Evolutionary conservation across 2,888 invertebrate species (phyloP), one percentile per base, ranked within the genome.

Genomic region (Agrypnus murinus): DNA sequence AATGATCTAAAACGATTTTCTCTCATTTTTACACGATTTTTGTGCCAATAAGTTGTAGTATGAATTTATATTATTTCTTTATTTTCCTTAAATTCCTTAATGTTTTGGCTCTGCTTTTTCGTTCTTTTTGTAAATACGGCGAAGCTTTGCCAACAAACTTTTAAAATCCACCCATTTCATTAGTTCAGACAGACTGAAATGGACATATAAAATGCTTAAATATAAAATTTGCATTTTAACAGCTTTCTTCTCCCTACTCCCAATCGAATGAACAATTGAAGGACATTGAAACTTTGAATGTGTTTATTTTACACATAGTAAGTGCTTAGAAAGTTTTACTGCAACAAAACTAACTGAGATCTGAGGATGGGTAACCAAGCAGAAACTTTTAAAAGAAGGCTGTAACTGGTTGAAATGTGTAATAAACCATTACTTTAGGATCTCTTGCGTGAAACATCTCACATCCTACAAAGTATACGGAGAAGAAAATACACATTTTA

Each of bases 361-460:
- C 25, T 17, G 55, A 55, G 43, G 46, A 46, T 46, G 62, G 25
- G 46, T 38, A 34, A 34, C 65, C 65, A 65, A 25, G 65, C 45
- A 46, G 43, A 57, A 65, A 65, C 14, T 31, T 40, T 40, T 17
- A 53, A 45, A 40, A 32, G 32, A 45, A 46, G 45, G 43, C 19
- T 32, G 12, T 58, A 15, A 34, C 43, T 46, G 40, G 31, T 31
- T 34, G 32, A 64, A 64, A 5, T 53, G 53, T 59, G 59, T 59
- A 19, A 32, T 65, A 65, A 65, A n/a, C 43, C 65, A 58, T 65
- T 65, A 65, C 46, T 43, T 48, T 9, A 38, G 0, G 36, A 65
- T 58, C 46, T 65, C 65, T 57, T 57, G 57, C 65, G 48, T 65
- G 58, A 65, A 65, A 58, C 14, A 34, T 34, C 14, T 43, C 36